Percentiles rank a stretch among this genome's conserved stretches.
Conservation (phyloP, 2,888 invertebrate species). For the Trilocha varians region DNA sequence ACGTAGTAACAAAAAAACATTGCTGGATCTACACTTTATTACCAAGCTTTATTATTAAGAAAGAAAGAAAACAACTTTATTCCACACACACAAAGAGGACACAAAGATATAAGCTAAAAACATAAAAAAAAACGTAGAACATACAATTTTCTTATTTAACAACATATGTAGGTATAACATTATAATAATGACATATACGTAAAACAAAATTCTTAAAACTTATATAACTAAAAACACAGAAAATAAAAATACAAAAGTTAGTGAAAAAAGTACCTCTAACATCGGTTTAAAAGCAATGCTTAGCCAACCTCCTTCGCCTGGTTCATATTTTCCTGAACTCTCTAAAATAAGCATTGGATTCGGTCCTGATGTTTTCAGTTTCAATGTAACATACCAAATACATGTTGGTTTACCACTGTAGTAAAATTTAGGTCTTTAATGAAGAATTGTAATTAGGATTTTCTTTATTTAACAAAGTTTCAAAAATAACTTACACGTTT, state of each 20-base stretch:
- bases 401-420: constrained; percentile 71
- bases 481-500: constrained; percentile 65
- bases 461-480: background rate
- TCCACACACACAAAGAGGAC: too few relatives aligned
- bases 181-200: too few relatives aligned
- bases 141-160: too few relatives aligned
- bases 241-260: background rate
- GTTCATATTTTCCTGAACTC: constrained; percentile 59
- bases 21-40: too few relatives aligned
- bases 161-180: too few relatives aligned
- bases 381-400: constrained; percentile 66
- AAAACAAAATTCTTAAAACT: background rate
- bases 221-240: too few relatives aligned
- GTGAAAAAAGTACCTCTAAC: constrained; percentile 37
- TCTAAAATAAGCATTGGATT: constrained; percentile 48
- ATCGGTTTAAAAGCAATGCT: constrained; percentile 74
- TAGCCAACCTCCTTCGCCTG: constrained; percentile 63
- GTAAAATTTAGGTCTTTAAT: too few relatives aligned
- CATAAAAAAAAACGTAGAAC: too few relatives aligned
- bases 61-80: too few relatives aligned
- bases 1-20: background rate
- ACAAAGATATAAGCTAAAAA: too few relatives aligned
- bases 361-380: constrained; percentile 34
- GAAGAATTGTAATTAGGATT: too few relatives aligned
- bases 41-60: too few relatives aligned